Evolutionary conservation across 37 sponge, comb jelly and placozoan species (phyloP), one percentile per base, ranked within the genome.

Genomic region (Agelas oroides): DNA sequence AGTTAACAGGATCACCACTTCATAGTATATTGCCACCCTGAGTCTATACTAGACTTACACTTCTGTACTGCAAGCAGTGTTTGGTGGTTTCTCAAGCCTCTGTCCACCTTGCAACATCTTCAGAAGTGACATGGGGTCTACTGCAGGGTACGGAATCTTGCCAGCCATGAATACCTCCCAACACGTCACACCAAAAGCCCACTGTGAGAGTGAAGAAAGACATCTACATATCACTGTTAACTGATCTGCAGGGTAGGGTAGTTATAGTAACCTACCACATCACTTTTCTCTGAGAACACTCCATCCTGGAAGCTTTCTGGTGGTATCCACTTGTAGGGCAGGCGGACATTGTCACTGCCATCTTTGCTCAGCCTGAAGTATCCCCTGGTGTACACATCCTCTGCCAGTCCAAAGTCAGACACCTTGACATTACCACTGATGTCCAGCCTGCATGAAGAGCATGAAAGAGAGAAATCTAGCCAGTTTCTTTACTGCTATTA

Each of bases 111-210:
- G 53, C 20, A 83, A 75, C 28, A 73, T 19, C 61, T 61, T 20
- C 20, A 60, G 31, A 2, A 83, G 53, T 12, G 32, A 40, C 12
- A 8, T 36, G 8, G 84, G 74, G 54, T 73, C 84, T 25, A 83
- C 33, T 59, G 65, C 75, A 21, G 84, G 74, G 65, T 83, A 83
- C 23, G 84, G 84, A 19, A 32, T 23, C 55, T 33, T 60, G 20
- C 84, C 84, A 25, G 21, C 30, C 15, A 27, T 73, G 65, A 74
- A 73, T 23, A 83, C 65, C 53, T 83, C 84, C 84, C 84, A 83
- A 21, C 74, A 73, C 11, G 84, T 83, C 65, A 83, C 84, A 41
- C 84, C 84, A 83, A 40, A 83, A 15, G 84, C 73, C 84, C 84
- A 83, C 84, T 83, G 74, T 6, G 32, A 16, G 25, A 12, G 34